Evolutionary conservation across 2,888 invertebrate species (phyloP).

Genomic region (Sclerodermus sp.): DNA sequence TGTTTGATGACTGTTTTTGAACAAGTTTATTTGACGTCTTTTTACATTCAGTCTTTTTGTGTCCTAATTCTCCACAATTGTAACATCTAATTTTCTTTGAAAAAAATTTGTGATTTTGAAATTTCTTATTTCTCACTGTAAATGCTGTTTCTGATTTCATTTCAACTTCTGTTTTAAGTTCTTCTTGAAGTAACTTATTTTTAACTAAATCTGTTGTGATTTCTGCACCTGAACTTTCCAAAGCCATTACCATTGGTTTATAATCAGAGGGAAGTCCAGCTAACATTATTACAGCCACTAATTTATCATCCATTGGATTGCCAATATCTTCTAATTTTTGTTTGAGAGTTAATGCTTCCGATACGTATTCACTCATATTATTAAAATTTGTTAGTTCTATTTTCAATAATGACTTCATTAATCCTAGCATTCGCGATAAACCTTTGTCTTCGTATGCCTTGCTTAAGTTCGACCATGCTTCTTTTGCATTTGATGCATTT

Average conservation of each 20-base stretch:
- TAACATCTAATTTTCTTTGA: constrained; percentile 9
- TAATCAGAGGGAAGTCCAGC: constrained; percentile 36
- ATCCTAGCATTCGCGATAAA: constrained; percentile 34
- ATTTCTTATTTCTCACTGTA: too few relatives aligned
- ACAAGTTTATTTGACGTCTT: too few relatives aligned
- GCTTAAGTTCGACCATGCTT: constrained; percentile 33
- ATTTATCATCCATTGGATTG: constrained; percentile 34
- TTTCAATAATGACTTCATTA: constrained; percentile 31
- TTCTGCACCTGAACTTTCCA: constrained; percentile 31
- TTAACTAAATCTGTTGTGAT: constrained; percentile 36
- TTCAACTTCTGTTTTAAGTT: too few relatives aligned
- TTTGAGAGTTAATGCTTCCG: constrained; percentile 33
- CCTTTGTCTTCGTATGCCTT: constrained; percentile 38
- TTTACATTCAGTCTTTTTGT: background rate
- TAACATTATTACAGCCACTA: constrained; percentile 38
- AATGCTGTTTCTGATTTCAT: too few relatives aligned
- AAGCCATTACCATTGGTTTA: constrained; percentile 37
- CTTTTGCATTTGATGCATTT: constrained; percentile 27
- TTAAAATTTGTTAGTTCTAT: constrained; percentile 29
- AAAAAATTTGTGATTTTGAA: too few relatives aligned
- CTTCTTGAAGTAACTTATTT: constrained; percentile 20
- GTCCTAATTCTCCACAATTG: background rate
- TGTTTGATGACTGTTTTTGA: too few relatives aligned
- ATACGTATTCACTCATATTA: constrained; percentile 37
- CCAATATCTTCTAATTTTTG: constrained; percentile 35